These are phyloP conservation scores for Smutsia gigantea DNA, from an alignment of 2,797 vertebrate species.

Conservation along the genomic window DNA sequence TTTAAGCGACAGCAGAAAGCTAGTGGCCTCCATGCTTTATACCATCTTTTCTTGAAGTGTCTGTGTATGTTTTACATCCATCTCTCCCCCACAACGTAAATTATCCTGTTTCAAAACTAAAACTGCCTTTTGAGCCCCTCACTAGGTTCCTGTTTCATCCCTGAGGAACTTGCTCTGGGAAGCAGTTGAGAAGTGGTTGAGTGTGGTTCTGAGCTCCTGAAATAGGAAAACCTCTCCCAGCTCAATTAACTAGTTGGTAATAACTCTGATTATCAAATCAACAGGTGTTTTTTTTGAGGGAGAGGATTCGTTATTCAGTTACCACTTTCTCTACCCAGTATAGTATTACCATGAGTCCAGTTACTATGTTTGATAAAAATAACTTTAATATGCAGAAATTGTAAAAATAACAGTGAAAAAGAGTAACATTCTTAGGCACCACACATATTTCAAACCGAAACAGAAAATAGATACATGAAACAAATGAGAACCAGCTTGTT, in stretches of 20 bases:
- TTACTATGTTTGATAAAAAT: background rate
- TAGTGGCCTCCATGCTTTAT: background rate
- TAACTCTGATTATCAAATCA: background rate
- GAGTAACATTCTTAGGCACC: background rate
- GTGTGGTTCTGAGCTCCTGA: background rate
- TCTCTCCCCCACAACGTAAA: background rate
- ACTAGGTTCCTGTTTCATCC: background rate
- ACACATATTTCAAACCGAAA: background rate
- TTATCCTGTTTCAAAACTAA: conserved; percentile 12
- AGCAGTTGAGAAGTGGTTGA: background rate
- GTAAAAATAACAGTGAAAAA: background rate
- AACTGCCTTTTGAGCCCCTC: background rate
- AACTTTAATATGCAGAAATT: background rate
- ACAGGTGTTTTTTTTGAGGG: background rate
- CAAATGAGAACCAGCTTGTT: background rate
- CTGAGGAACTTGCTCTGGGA: background rate
- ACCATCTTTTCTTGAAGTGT: background rate
- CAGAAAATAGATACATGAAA: background rate
- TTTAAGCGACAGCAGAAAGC: background rate
- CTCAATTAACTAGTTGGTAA: background rate
- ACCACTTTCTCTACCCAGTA: background rate
- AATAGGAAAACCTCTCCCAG: background rate
- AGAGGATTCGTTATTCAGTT: background rate
- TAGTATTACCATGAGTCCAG: background rate
- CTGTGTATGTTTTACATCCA: background rate